phyloP scores from a whole-genome alignment of 2,888 invertebrate species.

The Tetramorium bicarinatum region DNA sequence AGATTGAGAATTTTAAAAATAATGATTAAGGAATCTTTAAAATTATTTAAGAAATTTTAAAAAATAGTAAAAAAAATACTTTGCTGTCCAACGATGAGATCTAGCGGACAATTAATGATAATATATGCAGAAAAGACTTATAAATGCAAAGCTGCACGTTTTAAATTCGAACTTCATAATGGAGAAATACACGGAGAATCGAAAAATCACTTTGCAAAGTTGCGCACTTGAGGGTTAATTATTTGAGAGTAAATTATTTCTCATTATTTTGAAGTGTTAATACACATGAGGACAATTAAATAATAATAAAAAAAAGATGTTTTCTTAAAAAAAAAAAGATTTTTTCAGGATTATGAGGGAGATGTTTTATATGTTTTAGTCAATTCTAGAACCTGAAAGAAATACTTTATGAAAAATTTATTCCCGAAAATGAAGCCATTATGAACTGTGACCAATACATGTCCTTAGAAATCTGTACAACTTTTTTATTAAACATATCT shows the following conservation, averaged over 20 bases:
- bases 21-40: too few relatives aligned
- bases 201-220: too few relatives aligned
- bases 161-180: too few relatives aligned
- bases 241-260: background rate
- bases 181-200: too few relatives aligned
- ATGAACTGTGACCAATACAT: background rate
- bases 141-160: too few relatives aligned
- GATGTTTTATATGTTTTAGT: constrained; percentile 2
- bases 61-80: too few relatives aligned
- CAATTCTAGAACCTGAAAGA: background rate
- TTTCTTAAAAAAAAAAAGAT: background rate
- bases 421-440: background rate
- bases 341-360: background rate
- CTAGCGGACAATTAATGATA: too few relatives aligned
- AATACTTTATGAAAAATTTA: background rate
- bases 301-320: background rate
- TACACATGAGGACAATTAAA: constrained; percentile 14
- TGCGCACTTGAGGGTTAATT: too few relatives aligned
- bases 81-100: too few relatives aligned
- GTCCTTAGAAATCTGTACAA: background rate
- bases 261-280: background rate
- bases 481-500: constrained; percentile 17
- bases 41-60: too few relatives aligned
- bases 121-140: too few relatives aligned
- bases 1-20: too few relatives aligned